Evolutionary conservation across 2,797 vertebrate species (phyloP).

Genomic region (Arrhamphus sclerolepis): DNA sequence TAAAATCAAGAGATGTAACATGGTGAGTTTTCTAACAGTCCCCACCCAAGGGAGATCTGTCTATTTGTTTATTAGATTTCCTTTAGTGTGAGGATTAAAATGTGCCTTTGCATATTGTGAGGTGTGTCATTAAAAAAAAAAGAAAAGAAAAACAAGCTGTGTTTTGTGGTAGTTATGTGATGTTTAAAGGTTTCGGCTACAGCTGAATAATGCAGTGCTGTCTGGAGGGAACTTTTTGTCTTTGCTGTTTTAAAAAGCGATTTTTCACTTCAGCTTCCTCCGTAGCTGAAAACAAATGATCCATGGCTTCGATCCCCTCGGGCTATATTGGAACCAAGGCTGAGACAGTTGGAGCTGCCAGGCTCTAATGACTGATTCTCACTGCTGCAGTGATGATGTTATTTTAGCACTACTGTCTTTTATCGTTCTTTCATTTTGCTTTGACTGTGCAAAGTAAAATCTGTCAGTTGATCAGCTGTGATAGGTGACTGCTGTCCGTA

Average conservation of each 20-base stretch:
- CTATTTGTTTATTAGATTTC: too few relatives aligned
- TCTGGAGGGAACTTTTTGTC: background rate
- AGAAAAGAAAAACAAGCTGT: too few relatives aligned
- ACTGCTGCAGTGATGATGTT: slow-evolving; percentile 12
- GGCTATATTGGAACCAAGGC: slow-evolving; percentile 1
- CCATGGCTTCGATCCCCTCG: background rate
- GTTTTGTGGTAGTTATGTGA: too few relatives aligned
- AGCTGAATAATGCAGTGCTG: background rate
- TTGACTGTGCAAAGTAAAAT: slow-evolving; percentile 19
- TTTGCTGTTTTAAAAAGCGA: background rate
- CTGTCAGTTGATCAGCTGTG: slow-evolving; percentile 35
- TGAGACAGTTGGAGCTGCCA: slow-evolving; percentile 22
- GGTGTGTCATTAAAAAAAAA: too few relatives aligned
- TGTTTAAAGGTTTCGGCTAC: too few relatives aligned
- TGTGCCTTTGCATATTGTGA: too few relatives aligned
- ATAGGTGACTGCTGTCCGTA: slow-evolving; percentile 14
- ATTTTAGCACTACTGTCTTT: slow-evolving; percentile 37
- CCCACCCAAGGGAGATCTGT: too few relatives aligned
- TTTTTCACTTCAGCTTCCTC: background rate
- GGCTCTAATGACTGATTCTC: slow-evolving; percentile 19
- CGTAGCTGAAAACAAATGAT: background rate
- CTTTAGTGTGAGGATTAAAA: too few relatives aligned
- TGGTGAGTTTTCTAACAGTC: background rate
- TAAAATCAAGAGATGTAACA: background rate
- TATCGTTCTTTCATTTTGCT: slow-evolving; percentile 2